These are phyloP conservation scores for Plebejus argus DNA, from an alignment of 2,888 invertebrate species.

Conservation along the genomic window DNA sequence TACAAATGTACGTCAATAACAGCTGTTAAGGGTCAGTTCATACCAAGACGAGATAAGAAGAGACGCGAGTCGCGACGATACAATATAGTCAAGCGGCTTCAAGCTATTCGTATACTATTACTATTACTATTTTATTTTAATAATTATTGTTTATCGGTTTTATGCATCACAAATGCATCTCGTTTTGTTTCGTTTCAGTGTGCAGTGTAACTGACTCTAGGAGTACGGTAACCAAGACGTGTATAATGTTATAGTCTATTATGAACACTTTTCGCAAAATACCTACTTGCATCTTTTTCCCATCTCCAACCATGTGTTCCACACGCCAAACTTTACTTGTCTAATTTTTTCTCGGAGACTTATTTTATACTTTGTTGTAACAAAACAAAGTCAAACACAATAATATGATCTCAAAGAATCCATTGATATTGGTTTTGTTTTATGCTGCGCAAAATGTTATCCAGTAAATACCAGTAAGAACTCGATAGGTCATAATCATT, in stretches of 20 bases:
- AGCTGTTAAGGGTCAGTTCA: background rate
- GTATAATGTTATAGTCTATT: no score
- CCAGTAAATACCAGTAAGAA: background rate
- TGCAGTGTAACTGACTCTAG: no score
- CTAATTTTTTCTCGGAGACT: no score
- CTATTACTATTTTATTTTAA: background rate
- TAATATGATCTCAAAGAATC: background rate
- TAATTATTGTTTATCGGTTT: background rate
- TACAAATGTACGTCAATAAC: background rate
- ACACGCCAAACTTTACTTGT: no score
- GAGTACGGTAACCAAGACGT: no score
- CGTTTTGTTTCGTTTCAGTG: no score
- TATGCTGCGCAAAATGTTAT: background rate
- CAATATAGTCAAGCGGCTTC: background rate
- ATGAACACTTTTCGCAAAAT: no score
- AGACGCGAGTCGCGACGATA: no score
- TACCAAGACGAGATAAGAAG: background rate
- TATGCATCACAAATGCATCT: background rate
- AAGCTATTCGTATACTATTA: background rate
- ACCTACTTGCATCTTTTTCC: no score
- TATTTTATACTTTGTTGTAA: no score
- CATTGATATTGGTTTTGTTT: background rate
- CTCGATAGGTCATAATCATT: slow-evolving; percentile 9
- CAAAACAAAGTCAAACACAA: background rate
- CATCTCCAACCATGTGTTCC: no score